Base-by-base conservation (phyloP, 1,140 invertebrate species). In the Musca domestica region DNA sequence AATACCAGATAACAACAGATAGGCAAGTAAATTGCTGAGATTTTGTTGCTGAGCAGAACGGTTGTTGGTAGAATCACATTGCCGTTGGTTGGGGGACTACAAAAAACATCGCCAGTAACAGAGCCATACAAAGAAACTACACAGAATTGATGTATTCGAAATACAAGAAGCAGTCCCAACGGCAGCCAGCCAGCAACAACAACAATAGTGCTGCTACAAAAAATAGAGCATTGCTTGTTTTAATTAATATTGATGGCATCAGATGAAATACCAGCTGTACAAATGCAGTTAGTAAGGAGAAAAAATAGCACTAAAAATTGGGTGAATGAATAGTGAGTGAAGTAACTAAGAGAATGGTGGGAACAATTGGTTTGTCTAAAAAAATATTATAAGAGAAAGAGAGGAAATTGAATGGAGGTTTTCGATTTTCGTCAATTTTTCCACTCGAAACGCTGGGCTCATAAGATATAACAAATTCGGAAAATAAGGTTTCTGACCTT, bases 161-260 rank as follows among this genome's bases (percentile, higher is more conserved):
- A 56, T 7, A 34, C 20, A 34, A 34, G 27, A 61, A 58, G 30
- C 54, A 27, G 30, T 5, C n/a, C 27, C 25, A 30, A 54, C 51
- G 23, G 10, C 14, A 54, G 10, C 14, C n/a, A n/a, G n/a, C n/a
- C n/a, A 54, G 23, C 25, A 12, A 17, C 30, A 30, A 61, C 17
- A 61, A 61, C n/a, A 61, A 61, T 34, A 61, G 27, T 41, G 27
- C n/a, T 34, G n/a, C 14, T 34, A 5, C 5, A 12, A 56, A 61
- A 56, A 27, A 56, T 56, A 27, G 52, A 56, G 27, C 56, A 61
- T 34, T 41, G 56, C 27, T 61, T 19, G 27, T 41, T 61, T 61
- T 61, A 61, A 61, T 61, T 61, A 61, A 61, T 61, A 61, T 34
- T 61, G 27, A 34, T 41, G 34, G 34, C 34, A 12, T 41, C 34